A percentile compares a stretch with the other conserved stretches of the same genome.
phyloP scores from a whole-genome alignment of 2,888 invertebrate species.

The Agrotis puta region DNA sequence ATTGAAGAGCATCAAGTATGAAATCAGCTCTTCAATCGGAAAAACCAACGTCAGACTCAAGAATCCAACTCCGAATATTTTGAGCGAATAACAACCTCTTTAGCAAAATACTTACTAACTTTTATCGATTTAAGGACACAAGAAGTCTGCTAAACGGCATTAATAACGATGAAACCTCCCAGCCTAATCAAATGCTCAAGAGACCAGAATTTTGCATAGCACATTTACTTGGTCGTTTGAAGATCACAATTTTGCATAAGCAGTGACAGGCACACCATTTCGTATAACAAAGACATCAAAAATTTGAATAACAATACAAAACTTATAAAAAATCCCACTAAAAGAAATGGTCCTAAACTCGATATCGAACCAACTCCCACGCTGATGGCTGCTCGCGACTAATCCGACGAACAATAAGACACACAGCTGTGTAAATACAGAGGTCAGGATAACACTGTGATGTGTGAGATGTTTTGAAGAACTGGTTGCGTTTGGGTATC shows the following conservation, averaged over 20 bases:
- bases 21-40: too few species aligned
- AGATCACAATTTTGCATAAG: constrained; percentile 44
- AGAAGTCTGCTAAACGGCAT: background rate
- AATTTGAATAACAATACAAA: constrained; percentile 50
- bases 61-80: background rate
- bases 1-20: too few species aligned
- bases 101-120: background rate
- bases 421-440: constrained; percentile 75
- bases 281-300: constrained; percentile 23
- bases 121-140: background rate
- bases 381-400: constrained; percentile 67
- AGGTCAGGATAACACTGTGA: constrained; percentile 60
- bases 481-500: constrained; percentile 13
- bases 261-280: constrained; percentile 27
- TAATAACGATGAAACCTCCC: constrained; percentile 20
- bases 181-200: constrained; percentile 14
- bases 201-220: constrained; percentile 35
- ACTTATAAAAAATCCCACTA: constrained; percentile 17
- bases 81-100: background rate
- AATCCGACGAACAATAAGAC: constrained; percentile 68
- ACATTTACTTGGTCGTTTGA: background rate
- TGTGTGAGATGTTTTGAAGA: constrained; percentile 37
- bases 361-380: constrained; percentile 66
- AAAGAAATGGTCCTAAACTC: constrained; percentile 45
- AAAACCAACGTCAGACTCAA: too few species aligned